Percentiles rank a stretch among this genome's conserved stretches.
phyloP scores from a whole-genome alignment of 2,797 vertebrate species.

The Ceyx erithaca region DNA sequence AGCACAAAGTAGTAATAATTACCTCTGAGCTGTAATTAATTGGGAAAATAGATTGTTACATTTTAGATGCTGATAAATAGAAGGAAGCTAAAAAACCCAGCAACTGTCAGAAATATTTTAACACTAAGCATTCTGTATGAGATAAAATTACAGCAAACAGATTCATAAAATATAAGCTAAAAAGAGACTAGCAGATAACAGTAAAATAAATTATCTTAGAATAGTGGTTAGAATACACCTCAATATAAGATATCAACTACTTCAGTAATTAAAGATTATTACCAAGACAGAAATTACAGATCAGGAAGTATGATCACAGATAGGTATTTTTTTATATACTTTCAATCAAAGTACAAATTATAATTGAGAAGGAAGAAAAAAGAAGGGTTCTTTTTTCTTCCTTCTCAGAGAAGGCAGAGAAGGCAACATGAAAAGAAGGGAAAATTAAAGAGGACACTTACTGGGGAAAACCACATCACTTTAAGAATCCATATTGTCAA shows the following conservation, averaged over 20 bases:
- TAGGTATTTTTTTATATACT: not conserved
- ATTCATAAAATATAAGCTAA: not conserved
- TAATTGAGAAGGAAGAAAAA: not conserved
- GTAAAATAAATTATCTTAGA: not conserved
- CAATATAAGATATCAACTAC: not conserved
- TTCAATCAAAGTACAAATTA: not conserved
- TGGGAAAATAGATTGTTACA: conserved; percentile 3
- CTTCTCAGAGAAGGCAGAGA: not conserved
- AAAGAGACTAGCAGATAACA: not conserved
- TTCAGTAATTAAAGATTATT: not conserved
- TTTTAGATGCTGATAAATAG: not conserved
- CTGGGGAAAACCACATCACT: conserved; percentile 97
- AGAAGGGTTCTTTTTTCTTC: not conserved
- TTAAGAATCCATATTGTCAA: conserved; percentile 95
- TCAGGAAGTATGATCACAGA: not conserved
- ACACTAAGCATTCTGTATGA: not conserved
- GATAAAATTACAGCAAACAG: not conserved
- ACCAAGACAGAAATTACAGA: not conserved
- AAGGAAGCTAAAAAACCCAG: not conserved
- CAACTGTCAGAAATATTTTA: not conserved
- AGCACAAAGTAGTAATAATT: not conserved
- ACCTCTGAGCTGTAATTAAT: not conserved
- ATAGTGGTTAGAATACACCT: not conserved
- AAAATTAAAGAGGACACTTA: conserved; percentile 74
- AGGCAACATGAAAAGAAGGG: not conserved